Evolutionary conservation across 2,888 invertebrate genomes (phyloP).

Genomic region (Exephanes ischioxanthus): DNA sequence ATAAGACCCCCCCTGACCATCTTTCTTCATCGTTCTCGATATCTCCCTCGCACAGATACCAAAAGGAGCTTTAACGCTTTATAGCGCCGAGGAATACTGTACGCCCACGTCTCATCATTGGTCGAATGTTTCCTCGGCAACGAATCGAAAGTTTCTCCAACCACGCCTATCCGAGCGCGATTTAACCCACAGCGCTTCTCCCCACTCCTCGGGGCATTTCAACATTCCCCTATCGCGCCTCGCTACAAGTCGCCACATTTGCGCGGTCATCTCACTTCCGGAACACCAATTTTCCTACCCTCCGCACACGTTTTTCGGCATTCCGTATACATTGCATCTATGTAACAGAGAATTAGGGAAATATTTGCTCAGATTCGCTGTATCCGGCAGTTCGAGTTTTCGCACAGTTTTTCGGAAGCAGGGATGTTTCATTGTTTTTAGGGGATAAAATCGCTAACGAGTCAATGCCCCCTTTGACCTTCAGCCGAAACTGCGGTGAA

Average conservation of each 20-base stretch:
- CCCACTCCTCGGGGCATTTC: constrained; percentile 51
- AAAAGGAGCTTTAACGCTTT: constrained; percentile 11
- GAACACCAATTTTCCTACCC: background rate
- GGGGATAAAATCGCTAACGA: background rate
- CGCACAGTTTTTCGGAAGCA: too few species aligned
- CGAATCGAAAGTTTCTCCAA: constrained; percentile 71
- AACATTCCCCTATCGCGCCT: constrained; percentile 22
- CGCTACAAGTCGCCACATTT: background rate
- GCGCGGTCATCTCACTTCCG: constrained; percentile 10
- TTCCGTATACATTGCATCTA: background rate
- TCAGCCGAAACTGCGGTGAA: background rate
- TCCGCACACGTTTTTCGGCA: background rate
- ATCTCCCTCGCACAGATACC: constrained; percentile 32
- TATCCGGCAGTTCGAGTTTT: background rate
- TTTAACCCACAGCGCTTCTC: constrained; percentile 47
- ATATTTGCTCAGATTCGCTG: background rate
- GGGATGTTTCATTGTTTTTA: background rate
- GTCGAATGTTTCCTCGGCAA: constrained; percentile 69
- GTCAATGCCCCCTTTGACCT: background rate
- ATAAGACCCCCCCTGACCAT: constrained; percentile 19
- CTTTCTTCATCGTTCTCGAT: constrained; percentile 24
- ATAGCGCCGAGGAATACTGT: background rate
- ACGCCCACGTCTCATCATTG: constrained; percentile 70
- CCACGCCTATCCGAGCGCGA: constrained; percentile 66
- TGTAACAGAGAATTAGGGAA: background rate